Evolutionary conservation across 1,140 invertebrate species (phyloP), one percentile per base, ranked within the genome.

Genomic region (Atta cephalotes): DNA sequence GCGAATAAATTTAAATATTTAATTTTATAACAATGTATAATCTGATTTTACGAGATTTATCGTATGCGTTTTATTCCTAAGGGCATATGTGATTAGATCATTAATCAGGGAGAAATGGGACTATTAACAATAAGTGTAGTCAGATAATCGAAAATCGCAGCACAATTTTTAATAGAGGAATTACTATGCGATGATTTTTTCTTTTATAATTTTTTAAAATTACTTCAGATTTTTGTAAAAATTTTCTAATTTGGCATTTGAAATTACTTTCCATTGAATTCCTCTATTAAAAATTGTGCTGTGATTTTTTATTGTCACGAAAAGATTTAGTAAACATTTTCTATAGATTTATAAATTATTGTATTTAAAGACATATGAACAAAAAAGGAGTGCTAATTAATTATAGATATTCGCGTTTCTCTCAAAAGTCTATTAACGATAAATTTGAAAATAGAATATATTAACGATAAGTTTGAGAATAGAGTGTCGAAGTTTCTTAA

Each of bases 91-190:
- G 53, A 66, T 65, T 35, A 18, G 28, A 35, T 58, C 28, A 31
- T 2, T 77, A 77, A 39, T 77, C 35, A 6, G 21, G 51, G 25
- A 77, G 2, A 77, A 10, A 62, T 77, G 45, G 21, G 31, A 39
- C n/a, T 16, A 4, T 14, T 53, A 21, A 49, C 49, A 49, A 49
- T 31, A 39, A 28, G 35, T 25, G 31, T 2, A 35, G 31, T 14
- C 10, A 60, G 12, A 39, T 74, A 60, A 58, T 74, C 10, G 6
- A 74, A 39, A 58, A 14, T 3, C 49, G 12, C 5, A 21, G 5
- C n/a, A 35, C 31, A 35, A 35, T 35, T 6, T 35, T 35, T 35
- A 35, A 35, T 35, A 35, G 6, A 35, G 5, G 31, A 35, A 35
- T 35, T 35, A 35, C 6, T 35, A 7, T 35, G 31, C 31, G 5